Conservation (phyloP, 2,113 vertebrate species). For the Elephas maximus region DNA sequence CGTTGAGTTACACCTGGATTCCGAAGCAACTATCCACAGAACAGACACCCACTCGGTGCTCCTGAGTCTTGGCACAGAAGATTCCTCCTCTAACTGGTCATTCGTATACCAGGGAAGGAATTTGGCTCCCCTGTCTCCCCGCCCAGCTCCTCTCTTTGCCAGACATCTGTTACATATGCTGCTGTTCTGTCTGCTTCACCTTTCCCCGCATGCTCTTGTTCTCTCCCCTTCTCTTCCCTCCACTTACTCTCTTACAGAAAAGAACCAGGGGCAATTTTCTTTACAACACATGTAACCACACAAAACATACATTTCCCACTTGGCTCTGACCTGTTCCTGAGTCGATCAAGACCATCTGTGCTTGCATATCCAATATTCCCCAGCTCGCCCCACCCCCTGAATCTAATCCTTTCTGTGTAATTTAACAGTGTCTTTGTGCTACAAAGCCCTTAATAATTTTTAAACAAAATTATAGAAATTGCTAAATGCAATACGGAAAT, state of each 20-base stretch:
- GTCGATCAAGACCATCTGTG: slow-evolving; percentile 78
- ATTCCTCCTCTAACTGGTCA: slow-evolving; percentile 19
- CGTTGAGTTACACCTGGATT: slow-evolving; percentile 55
- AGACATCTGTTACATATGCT: slow-evolving; percentile 75
- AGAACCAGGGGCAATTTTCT: slow-evolving; percentile 75
- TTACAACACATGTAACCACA: slow-evolving; percentile 77
- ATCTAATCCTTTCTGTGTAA: slow-evolving; percentile 79
- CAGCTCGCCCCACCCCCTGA: slow-evolving; percentile 47
- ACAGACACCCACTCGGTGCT: not conserved
- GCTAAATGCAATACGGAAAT: slow-evolving; percentile 80
- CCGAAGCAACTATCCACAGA: slow-evolving; percentile 26
- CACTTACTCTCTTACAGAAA: slow-evolving; percentile 66
- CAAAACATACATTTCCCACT: slow-evolving; percentile 72
- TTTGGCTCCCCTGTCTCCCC: not conserved
- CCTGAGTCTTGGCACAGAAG: slow-evolving; percentile 10
- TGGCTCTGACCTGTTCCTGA: slow-evolving; percentile 64
- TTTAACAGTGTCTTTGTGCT: slow-evolving; percentile 74
- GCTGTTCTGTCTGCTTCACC: slow-evolving; percentile 68
- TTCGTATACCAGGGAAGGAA: slow-evolving; percentile 54
- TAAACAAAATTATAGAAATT: slow-evolving; percentile 78
- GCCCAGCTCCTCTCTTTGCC: slow-evolving; percentile 16
- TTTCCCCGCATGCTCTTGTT: slow-evolving; percentile 68
- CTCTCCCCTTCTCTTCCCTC: slow-evolving; percentile 27
- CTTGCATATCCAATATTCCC: slow-evolving; percentile 72
- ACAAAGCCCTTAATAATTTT: slow-evolving; percentile 80